phyloP scores from a whole-genome alignment of 2,797 vertebrate species.

The Anas georgica region DNA sequence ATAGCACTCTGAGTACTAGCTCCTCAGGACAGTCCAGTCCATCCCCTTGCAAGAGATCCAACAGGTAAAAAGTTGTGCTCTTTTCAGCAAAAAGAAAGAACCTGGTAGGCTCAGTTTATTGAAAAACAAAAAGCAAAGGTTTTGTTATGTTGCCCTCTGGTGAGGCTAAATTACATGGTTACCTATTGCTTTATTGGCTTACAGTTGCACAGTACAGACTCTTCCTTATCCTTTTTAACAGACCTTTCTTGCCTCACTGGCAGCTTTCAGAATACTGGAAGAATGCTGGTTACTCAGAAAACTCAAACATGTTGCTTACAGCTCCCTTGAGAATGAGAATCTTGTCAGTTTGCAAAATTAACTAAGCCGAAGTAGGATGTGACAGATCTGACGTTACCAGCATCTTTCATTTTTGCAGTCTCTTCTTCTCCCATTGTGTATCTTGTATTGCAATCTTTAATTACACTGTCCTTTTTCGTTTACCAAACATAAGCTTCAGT shows the following conservation, averaged over 20 bases:
- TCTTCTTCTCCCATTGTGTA: neutral
- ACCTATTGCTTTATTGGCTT: neutral
- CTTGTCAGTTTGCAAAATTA: neutral
- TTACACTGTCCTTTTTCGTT: neutral
- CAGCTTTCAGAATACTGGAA: neutral
- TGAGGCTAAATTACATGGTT: neutral
- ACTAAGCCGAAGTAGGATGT: neutral
- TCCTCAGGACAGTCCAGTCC: conserved; percentile 92
- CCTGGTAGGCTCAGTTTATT: neutral
- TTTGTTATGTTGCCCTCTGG: neutral
- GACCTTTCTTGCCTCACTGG: neutral
- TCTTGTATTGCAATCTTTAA: neutral
- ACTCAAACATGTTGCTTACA: neutral
- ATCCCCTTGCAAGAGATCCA: conserved; percentile 93
- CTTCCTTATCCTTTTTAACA: neutral
- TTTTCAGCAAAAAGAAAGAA: neutral
- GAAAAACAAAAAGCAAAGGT: neutral
- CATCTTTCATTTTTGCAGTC: neutral
- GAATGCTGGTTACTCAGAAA: neutral
- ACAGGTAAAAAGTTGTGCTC: conserved; percentile 82
- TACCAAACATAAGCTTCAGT: neutral
- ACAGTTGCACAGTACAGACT: neutral
- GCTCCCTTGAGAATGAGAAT: neutral
- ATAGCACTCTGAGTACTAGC: conserved; percentile 95
- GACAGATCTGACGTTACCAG: neutral